Base-by-base conservation (phyloP, 53 echinoderm and acorn worm genomes). In the Apostichopus leukothele region DNA sequence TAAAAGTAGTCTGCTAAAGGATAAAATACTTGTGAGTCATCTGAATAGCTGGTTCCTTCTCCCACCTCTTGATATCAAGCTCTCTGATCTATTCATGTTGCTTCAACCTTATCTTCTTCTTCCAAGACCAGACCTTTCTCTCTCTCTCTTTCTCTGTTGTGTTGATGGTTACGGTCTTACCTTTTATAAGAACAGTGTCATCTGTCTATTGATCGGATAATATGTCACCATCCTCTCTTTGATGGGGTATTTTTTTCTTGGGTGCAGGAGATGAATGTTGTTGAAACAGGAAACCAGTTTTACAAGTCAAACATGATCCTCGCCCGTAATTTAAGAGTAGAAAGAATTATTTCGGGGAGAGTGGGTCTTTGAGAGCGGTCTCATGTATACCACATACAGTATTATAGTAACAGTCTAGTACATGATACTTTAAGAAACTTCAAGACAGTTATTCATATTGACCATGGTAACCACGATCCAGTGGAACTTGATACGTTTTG, bases 31-130 rank as follows among this genome's bases (percentile, higher is more conserved):
- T 19, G 51, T 79, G 79, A 79, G 79, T 79, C 79, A 79, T 51
- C 53, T 79, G 79, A 79, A 79, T 79, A 53, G 79, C 19, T 53
- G n/a, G 12, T 79, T 79, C 50, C 7, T 53, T 77, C 77, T 79
- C 51, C 19, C 79, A 79, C 50, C 53, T n/a, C 53, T 79, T 52
- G 53, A 79, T 79, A 79, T 79, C 51, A 79, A 79, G 79, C 79
- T 79, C 18, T 50, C 51, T 2, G 4, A 4, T 13, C 79, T 53
- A 79, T 79, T 79, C 63, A 63, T 63, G 63, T 63, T 63, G 9
- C 63, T 7, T 63, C 16, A 63, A 4, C 63, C 16, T 63, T 63
- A 63, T 63, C 63, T 63, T 11, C 63, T 63, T 63, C 16, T 63
- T 11, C 63, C 16, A 13, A 63, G 63, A 13, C 11, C 63, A 63